These are phyloP conservation scores for Meloidogyne floridensis DNA, from an alignment of 1,140 invertebrate genomes.

Conservation along the genomic window DNA sequence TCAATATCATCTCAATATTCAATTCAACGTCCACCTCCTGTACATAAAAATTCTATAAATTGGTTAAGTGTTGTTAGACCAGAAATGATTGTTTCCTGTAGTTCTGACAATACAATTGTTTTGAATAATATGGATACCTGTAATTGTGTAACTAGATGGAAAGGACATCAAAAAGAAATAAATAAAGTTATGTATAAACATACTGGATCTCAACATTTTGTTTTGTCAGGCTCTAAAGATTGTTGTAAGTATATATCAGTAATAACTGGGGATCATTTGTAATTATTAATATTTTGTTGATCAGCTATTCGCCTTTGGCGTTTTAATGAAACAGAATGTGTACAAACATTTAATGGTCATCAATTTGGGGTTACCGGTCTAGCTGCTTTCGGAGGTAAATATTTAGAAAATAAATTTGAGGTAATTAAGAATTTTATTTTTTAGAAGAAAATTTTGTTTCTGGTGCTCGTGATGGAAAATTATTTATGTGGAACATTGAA, in stretches of 20 bases:
- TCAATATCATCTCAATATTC: constrained; percentile 7
- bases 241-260: constrained; percentile 31
- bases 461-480: constrained; percentile 36
- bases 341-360: constrained; percentile 38
- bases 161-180: constrained; percentile 44
- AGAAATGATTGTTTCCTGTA: constrained; percentile 52
- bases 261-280: too few species aligned
- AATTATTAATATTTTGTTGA: background rate
- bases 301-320: constrained; percentile 37
- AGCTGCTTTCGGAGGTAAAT: constrained; percentile 37
- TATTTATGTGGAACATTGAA: constrained; percentile 36
- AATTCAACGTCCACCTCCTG: constrained; percentile 38
- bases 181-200: constrained; percentile 52
- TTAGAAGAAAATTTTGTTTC: constrained; percentile 43
- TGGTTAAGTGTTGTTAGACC: constrained; percentile 45
- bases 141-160: constrained; percentile 44
- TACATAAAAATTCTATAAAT: constrained; percentile 49
- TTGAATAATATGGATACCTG: constrained; percentile 52
- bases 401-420: background rate
- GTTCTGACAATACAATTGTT: constrained; percentile 51
- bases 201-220: constrained; percentile 52
- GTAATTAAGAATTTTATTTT: background rate
- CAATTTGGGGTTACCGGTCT: constrained; percentile 44
- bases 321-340: constrained; percentile 38
- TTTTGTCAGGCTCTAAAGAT: constrained; percentile 50